Evolutionary conservation across 2,888 invertebrate species (phyloP).

Genomic region (Dasysyrphus tricinctus): DNA sequence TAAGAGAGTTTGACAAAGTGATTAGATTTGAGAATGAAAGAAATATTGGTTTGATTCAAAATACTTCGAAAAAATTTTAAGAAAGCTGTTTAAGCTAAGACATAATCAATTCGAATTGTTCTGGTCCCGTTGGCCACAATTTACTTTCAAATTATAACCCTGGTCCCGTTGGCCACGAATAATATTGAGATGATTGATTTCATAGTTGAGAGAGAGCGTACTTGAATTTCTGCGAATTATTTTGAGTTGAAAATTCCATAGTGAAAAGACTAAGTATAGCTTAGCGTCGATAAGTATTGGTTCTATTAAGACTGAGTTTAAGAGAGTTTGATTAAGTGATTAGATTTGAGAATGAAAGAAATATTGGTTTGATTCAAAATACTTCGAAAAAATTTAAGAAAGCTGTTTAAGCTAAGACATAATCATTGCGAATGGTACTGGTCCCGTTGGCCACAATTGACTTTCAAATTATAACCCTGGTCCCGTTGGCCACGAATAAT

Average conservation of each 20-base stretch:
- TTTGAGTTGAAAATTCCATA: not conserved
- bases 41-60: not conserved
- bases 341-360: too few species aligned
- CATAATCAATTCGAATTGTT: not conserved
- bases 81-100: not conserved
- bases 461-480: not conserved
- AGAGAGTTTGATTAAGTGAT: not conserved
- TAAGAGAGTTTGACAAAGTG: not conserved
- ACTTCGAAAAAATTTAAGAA: not conserved
- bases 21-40: not conserved
- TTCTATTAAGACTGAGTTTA: not conserved
- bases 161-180: constrained; percentile 8
- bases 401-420: not conserved
- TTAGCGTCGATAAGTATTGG: not conserved
- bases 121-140: constrained; percentile 3
- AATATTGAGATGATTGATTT: not conserved
- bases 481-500: constrained; percentile 3
- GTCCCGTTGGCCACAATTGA: constrained; percentile 6
- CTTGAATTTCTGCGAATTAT: not conserved
- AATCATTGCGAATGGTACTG: not conserved
- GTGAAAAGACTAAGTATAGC: not conserved
- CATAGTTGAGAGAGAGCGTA: not conserved
- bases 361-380: not conserved
- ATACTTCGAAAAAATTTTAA: not conserved
- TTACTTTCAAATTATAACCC: not conserved